Percentiles rank a stretch among this genome's conserved stretches.
Conservation (phyloP, 2,888 invertebrate genomes). For the Siphonodentalium dalli region DNA sequence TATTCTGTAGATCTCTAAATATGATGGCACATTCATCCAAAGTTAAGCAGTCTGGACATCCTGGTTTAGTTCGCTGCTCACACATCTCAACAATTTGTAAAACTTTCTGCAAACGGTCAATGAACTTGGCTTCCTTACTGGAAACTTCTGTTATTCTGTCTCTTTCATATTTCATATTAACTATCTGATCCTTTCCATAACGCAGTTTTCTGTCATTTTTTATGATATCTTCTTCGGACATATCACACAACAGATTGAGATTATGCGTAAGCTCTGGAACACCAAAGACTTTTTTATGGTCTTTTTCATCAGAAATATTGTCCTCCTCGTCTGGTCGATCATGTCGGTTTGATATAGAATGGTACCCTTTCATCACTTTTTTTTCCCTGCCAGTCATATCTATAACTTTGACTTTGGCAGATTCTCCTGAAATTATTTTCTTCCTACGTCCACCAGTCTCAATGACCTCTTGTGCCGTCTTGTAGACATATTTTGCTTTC, state of each 20-base stretch:
- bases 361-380: conserved; percentile 80
- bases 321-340: conserved; percentile 70
- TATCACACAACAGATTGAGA: conserved; percentile 86
- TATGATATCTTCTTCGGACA: conserved; percentile 95
- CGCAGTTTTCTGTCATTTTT: conserved; percentile 69
- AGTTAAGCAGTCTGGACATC: conserved; percentile 67
- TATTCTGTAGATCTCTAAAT: conserved; percentile 54
- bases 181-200: conserved; percentile 79
- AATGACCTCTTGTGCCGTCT: conserved; percentile 67
- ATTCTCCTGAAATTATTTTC: conserved; percentile 38
- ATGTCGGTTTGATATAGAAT: conserved; percentile 81
- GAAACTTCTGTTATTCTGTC: conserved; percentile 75
- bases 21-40: conserved; percentile 55
- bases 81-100: conserved; percentile 73
- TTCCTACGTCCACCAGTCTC: conserved; percentile 54
- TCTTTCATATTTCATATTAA: conserved; percentile 81
- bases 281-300: conserved; percentile 64
- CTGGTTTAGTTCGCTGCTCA: conserved; percentile 47
- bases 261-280: conserved; percentile 93
- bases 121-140: conserved; percentile 76
- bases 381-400: conserved; percentile 98
- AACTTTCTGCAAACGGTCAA: conserved; percentile 76
- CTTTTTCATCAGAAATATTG: conserved; percentile 56
- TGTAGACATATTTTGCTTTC: conserved; percentile 64
- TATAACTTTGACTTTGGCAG: conserved; percentile 88